A percentile compares a stretch with the other conserved stretches of the same genome.
These are phyloP conservation scores for Platysteira castanea DNA, from an alignment of 2,113 vertebrate species.

Conservation along the genomic window DNA sequence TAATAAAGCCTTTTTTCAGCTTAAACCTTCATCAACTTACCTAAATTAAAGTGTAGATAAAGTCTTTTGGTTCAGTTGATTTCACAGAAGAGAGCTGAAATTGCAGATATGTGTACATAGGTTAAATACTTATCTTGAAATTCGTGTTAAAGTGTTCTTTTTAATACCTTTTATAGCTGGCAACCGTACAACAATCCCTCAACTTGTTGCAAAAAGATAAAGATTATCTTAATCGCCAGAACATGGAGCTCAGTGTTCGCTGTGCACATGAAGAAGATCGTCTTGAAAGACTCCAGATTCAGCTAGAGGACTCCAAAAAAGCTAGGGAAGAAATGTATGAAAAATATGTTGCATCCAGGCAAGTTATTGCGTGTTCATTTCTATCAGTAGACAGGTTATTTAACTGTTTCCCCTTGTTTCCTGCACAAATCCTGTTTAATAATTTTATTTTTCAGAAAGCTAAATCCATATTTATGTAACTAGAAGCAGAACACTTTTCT, in stretches of 20 bases:
- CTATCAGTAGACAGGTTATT: not conserved
- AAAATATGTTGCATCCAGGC: slow-evolving; percentile 93
- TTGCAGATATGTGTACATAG: not conserved
- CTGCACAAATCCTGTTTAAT: not conserved
- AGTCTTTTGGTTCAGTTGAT: not conserved
- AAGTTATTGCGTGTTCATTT: not conserved
- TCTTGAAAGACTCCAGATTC: slow-evolving; percentile 86
- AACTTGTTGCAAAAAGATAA: slow-evolving; percentile 95
- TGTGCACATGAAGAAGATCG: slow-evolving; percentile 92
- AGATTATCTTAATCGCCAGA: slow-evolving; percentile 92
- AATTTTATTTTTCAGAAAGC: not conserved
- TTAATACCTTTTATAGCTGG: slow-evolving; percentile 72
- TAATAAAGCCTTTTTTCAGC: not conserved
- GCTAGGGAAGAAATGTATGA: slow-evolving; percentile 93
- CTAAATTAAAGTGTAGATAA: not conserved
- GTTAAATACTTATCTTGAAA: not conserved
- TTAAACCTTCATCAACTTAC: not conserved
- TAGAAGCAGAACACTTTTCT: not conserved
- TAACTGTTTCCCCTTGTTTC: not conserved
- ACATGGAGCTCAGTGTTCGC: slow-evolving; percentile 91
- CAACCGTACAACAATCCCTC: slow-evolving; percentile 84
- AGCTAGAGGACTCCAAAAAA: slow-evolving; percentile 91
- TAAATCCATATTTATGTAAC: not conserved
- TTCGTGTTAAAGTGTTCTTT: not conserved
- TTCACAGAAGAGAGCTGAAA: not conserved